Conservation (phyloP, 2,888 invertebrate species). For the Hydrotaea cyrtoneurina region DNA sequence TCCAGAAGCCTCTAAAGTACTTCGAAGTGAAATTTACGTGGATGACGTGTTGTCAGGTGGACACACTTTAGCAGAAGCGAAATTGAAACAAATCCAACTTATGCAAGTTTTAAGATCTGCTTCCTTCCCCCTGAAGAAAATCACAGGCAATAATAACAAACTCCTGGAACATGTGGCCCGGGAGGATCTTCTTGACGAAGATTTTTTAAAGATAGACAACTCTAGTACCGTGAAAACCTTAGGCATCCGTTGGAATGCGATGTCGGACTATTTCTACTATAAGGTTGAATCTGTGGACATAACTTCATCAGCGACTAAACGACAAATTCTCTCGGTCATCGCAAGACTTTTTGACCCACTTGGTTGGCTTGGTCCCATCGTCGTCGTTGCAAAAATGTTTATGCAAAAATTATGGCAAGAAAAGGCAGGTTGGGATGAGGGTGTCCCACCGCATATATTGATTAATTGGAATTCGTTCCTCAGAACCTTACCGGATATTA, state of each 20-base stretch:
- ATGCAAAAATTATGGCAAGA: slow-evolving; percentile 39
- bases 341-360: slow-evolving; percentile 42
- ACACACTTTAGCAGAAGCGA: neutral
- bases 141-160: neutral
- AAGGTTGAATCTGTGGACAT: neutral
- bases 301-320: neutral
- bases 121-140: slow-evolving; percentile 37
- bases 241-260: slow-evolving; percentile 43
- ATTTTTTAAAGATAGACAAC: slow-evolving; percentile 29
- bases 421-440: slow-evolving; percentile 35
- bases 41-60: slow-evolving; percentile 30
- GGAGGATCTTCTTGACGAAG: slow-evolving; percentile 41
- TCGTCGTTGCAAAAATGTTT: slow-evolving; percentile 30
- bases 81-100: neutral
- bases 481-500: neutral
- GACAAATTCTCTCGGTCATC: slow-evolving; percentile 36
- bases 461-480: slow-evolving; percentile 12
- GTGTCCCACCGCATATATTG: neutral
- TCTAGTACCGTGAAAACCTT: slow-evolving; percentile 28
- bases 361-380: slow-evolving; percentile 21
- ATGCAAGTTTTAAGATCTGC: neutral
- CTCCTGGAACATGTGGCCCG: slow-evolving; percentile 17
- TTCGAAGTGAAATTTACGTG: slow-evolving; percentile 22
- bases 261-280: slow-evolving; percentile 15
- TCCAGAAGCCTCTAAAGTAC: slow-evolving; percentile 34